Evolutionary conservation across 2,113 vertebrate species (phyloP).

Genomic region (Aleadryas rufinucha): DNA sequence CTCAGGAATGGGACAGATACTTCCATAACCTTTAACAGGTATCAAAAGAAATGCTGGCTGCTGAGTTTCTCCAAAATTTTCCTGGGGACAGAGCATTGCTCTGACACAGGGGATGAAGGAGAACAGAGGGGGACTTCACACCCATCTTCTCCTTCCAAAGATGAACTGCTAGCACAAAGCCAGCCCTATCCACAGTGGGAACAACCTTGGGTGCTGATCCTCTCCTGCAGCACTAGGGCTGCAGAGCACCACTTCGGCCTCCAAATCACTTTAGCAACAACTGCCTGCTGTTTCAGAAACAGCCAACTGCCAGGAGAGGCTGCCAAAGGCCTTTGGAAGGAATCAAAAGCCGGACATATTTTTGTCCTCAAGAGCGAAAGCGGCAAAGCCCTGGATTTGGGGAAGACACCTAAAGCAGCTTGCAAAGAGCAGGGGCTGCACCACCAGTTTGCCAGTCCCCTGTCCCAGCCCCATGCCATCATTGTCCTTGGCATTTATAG

Average conservation of each 20-base stretch:
- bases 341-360: not conserved
- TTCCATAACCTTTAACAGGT: not conserved
- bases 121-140: not conserved
- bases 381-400: not conserved
- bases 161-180: not conserved
- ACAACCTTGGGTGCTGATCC: not conserved
- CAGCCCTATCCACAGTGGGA: not conserved
- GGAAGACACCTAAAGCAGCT: not conserved
- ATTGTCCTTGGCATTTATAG: not conserved
- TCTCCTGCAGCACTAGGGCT: not conserved
- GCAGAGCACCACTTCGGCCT: not conserved
- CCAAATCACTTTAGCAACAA: slow-evolving; percentile 23
- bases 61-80: not conserved
- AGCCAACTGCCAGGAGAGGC: slow-evolving; percentile 37
- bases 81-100: not conserved
- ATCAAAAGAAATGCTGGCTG: not conserved
- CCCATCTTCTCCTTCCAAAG: not conserved
- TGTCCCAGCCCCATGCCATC: not conserved
- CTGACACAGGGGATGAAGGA: not conserved
- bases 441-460: not conserved
- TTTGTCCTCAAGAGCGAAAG: not conserved
- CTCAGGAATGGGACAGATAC: not conserved
- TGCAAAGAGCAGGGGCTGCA: not conserved
- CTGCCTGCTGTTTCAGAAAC: slow-evolving; percentile 1
- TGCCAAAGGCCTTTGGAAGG: slow-evolving; percentile 40